Evolutionary conservation across 2,797 vertebrate species (phyloP), one percentile per base, ranked within the genome.

Genomic region (Pantherophis vulpinus): DNA sequence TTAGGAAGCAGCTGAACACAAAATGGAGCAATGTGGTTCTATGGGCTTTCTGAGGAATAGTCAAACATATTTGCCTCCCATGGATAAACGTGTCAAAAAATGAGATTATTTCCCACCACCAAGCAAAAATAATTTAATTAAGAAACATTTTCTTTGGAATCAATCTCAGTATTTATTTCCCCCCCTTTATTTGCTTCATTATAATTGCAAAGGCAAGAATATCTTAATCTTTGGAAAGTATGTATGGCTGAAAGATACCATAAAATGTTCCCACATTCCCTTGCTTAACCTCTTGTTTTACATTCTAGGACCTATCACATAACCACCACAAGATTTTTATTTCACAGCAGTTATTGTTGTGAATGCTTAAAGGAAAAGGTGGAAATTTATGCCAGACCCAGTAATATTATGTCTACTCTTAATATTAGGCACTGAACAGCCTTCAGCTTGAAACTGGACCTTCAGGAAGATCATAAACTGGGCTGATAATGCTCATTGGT

Each of bases 121-220:
- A 92, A 47, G 4, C 20, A 58, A 47, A 90, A 63, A 94, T 90
- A 88, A 10, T 91, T 11, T 95, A 95, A 89, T 51, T 92, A 93
- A 63, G 95, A 92, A 92, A 12, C 58, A 93, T 66, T 95, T 94
- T 60, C 25, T 90, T 94, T 90, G 16, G 7, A 94, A 94, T 90
- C 4, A 86, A 9, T 51, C 89, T n/a, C 60, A 87, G 4, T 32
- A 32, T 86, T 92, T 93, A 87, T 32, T 12, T 70, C 2, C 2
- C 5, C 20, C 20, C 20, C 92, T 92, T 0, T 32, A 61, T 70
- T 95, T 96, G 5, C 47, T 89, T 93, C 91, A 95, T 56, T 94
- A 54, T 47, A 94, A 88, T 18, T n/a, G 88, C 3, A 93, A 93
- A 86, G 60, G 63, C 54, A 7, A 93, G 95, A 93, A 55, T 9